Evolutionary conservation across 2,888 invertebrate genomes (phyloP), one percentile per base, ranked within the genome.

Genomic region (Andrena minutula): DNA sequence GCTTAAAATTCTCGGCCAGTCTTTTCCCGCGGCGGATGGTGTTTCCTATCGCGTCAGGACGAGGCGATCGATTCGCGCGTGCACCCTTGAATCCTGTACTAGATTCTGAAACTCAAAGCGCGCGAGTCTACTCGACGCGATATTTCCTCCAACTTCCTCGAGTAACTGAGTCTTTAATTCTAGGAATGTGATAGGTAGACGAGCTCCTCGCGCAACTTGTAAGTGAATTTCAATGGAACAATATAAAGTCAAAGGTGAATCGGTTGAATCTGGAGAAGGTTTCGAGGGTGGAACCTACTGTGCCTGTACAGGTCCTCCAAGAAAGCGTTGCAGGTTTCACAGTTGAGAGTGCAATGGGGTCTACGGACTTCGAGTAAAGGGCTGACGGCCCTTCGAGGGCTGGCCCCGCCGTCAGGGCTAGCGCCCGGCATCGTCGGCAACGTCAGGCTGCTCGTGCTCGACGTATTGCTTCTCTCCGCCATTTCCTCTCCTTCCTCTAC

Each of bases 271-370:
- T n/a, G 41, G 12, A 32, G 32, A 20, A 8, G 2, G 5, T 12
- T n/a, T 20, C 12, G 41, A 23, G 35, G 41, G 12, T 51, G 60
- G 51, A 58, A 80, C 93, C 72, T 93, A 93, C 93, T 94, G 91
- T 94, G 95, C 94, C 95, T 96, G 94, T 96, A 96, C 90, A 96
- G 95, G 89, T 96, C 96, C 92, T 96, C 96, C 64, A 97, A 95
- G 79, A 96, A 95, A 70, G 95, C 95, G 75, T 95, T 96, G 94
- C 97, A 97, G 90, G 96, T 95, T 91, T 96, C 96, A 91, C 97
- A 97, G 89, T 96, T 96, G 71, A 97, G 95, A 2, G 96, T 97
- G 94, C 97, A 97, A 92, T 96, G 96, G 26, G 96, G 96, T 68
- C 96, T 94, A 51, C 96, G 95, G 89, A 96, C 96, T 94, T 96